Conservation (phyloP, 2,888 invertebrate genomes). For the Thymelicus lineola region DNA sequence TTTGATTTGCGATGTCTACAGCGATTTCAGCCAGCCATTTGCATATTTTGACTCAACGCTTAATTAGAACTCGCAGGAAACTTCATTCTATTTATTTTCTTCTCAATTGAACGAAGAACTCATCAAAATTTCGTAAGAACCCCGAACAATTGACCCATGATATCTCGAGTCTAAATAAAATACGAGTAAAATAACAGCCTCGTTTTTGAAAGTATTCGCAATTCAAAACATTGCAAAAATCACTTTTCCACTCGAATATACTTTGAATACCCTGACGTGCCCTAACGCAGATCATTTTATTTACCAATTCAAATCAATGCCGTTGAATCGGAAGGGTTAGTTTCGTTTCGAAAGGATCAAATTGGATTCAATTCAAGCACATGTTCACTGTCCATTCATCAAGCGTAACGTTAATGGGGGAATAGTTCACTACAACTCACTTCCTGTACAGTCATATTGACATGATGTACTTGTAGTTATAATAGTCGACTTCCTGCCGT, state of each 20-base stretch:
- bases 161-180: not conserved
- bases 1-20: conserved; percentile 80
- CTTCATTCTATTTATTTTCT: conserved; percentile 37
- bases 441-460: conserved; percentile 58
- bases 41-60: conserved; percentile 69
- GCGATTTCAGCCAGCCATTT: conserved; percentile 70
- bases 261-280: conserved; percentile 9
- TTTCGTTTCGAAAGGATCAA: conserved; percentile 74
- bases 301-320: conserved; percentile 78
- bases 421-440: conserved; percentile 73
- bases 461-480: conserved; percentile 47
- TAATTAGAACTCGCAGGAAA: conserved; percentile 57
- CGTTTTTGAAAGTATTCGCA: not conserved
- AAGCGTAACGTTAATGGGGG: conserved; percentile 75
- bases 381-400: conserved; percentile 78
- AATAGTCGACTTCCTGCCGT: conserved; percentile 45
- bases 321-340: conserved; percentile 72
- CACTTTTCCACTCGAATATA: conserved; percentile 28
- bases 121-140: conserved; percentile 19
- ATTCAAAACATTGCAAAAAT: conserved; percentile 19
- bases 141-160: conserved; percentile 1
- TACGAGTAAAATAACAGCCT: not conserved
- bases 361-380: conserved; percentile 77
- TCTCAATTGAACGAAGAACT: conserved; percentile 26
- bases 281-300: conserved; percentile 55